phyloP scores from a whole-genome alignment of 2,797 vertebrate species.

The Chanos chanos region DNA sequence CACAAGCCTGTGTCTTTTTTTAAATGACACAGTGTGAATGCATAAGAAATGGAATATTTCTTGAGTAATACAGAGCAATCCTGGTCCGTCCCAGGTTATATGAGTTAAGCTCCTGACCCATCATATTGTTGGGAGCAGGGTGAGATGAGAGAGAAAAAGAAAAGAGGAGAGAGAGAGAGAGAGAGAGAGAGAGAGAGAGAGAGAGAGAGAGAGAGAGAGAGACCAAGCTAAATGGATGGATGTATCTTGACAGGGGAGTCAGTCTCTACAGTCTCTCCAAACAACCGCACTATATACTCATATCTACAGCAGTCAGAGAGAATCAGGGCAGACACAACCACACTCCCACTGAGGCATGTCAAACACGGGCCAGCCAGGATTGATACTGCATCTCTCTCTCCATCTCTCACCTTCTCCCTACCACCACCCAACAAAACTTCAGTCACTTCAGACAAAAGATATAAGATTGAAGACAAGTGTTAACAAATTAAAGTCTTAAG shows the following conservation, averaged over 20 bases:
- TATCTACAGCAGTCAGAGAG: conserved; percentile 5
- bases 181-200: background rate
- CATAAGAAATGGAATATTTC: no score
- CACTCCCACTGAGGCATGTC: conserved; percentile 2
- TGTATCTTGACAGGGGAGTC: conserved; percentile 1
- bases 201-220: background rate
- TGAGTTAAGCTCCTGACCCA: no score
- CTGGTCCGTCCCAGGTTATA: no score
- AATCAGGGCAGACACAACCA: conserved; percentile 29
- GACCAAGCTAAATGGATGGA: conserved; percentile 7
- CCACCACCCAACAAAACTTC: background rate
- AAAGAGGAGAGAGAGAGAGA: conserved; percentile 10
- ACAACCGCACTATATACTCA: conserved; percentile 2
- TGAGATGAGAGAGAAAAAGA: conserved; percentile 9
- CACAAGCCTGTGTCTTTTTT: no score
- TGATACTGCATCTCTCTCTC: background rate
- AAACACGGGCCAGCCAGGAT: conserved; percentile 13
- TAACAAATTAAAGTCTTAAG: background rate
- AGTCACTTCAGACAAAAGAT: background rate
- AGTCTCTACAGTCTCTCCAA: background rate
- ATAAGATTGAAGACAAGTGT: background rate
- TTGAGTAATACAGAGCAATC: no score
- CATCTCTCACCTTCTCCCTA: background rate
- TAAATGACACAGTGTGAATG: no score
- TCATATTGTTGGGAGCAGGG: conserved; percentile 31